Evolutionary conservation across 1,140 invertebrate species (phyloP), one percentile per base, ranked within the genome.

Genomic region (Nephotettix cincticeps): DNA sequence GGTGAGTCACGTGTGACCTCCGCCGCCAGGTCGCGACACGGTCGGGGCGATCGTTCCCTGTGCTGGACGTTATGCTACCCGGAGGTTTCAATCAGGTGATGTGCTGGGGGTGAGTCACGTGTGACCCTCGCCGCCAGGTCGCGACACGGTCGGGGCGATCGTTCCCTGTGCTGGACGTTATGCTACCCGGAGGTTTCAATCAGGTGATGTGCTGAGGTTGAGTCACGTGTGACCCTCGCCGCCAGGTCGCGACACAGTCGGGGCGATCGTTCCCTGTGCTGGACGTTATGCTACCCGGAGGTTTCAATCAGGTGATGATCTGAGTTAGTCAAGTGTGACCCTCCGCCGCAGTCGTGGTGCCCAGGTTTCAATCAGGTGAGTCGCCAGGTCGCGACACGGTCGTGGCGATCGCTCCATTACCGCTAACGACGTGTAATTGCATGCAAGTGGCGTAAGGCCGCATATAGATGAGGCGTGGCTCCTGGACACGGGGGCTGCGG

Each of bases 381-480:
- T 17, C 17, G 47, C 21, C 11, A 19, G 47, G 47, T 54, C 47
- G 23, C 47, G 19, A n/a, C 13, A 54, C 47, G 27, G 47, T 51
- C 47, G 47, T 51, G 47, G 14, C 47, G 21, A 51, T 51, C 47
- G 21, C 47, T 51, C 47, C 47, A 51, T 51, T 51, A 51, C 47
- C n/a, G 56, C 56, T 61, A 61, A 61, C 56, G 56, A 61, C 56
- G 56, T 61, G 56, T 61, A 61, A 61, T 61, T 61, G 56, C 56
- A 61, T 61, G 56, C 56, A 61, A 61, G 56, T 61, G 23, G 56
- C 56, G 56, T 61, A 61, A 61, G 56, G 56, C 27, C 56, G 56
- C 56, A 61, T 61, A 61, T 61, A 61, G 56, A 61, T 61, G 56
- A 61, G 56, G 56, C 13, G 56, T 14, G 32, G 32, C 32, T 36